Evolutionary conservation across 2,888 invertebrate genomes (phyloP).

Genomic region (Dasypolia templi): DNA sequence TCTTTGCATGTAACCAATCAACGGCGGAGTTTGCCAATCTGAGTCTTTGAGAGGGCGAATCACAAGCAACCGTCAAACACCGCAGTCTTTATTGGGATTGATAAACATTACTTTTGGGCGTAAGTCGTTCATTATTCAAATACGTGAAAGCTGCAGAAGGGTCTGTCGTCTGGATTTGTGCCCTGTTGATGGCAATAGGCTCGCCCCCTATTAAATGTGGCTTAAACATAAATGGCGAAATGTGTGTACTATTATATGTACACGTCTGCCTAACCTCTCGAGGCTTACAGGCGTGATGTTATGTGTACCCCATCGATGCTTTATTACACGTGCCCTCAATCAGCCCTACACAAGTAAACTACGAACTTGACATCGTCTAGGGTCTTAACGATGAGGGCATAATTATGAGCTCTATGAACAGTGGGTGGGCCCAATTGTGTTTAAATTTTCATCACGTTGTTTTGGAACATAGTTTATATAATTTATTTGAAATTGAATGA

Average conservation of each 20-base stretch:
- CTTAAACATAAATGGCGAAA: no score
- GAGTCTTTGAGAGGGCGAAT: no score
- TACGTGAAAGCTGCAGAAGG: not conserved
- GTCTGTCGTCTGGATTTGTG: not conserved
- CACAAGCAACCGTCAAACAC: no score
- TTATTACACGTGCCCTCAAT: not conserved
- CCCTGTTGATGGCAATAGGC: no score
- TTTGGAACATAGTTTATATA: not conserved
- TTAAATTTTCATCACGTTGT: not conserved
- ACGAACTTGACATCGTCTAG: conserved; percentile 23
- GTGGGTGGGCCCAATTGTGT: not conserved
- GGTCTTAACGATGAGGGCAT: not conserved
- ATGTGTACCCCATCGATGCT: not conserved
- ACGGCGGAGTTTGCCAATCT: no score
- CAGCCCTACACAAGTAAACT: not conserved
- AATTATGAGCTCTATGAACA: not conserved
- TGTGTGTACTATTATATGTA: no score
- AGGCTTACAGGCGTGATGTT: no score
- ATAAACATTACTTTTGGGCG: not conserved
- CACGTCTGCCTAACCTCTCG: no score
- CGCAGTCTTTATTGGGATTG: no score
- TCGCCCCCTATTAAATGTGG: no score
- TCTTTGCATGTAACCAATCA: no score
- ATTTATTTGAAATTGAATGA: no score
- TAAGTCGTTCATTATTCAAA: not conserved